Conservation (phyloP, 2,113 vertebrate species). For the Edolisoma coerulescens region DNA sequence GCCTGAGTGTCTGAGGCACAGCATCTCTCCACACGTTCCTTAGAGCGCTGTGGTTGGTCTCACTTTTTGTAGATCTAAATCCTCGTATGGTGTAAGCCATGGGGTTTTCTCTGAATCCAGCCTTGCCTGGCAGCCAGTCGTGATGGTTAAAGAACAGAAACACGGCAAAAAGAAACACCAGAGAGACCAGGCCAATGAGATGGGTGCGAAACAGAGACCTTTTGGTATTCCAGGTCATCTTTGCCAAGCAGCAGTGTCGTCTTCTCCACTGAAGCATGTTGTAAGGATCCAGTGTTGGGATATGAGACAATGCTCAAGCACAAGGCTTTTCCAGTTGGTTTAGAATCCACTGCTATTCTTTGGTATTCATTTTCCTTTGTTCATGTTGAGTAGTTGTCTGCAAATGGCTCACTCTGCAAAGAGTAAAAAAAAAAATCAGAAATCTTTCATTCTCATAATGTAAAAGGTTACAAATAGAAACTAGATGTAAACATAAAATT, state of each 20-base stretch:
- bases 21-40: slow-evolving; percentile 77
- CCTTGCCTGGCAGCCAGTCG: slow-evolving; percentile 79
- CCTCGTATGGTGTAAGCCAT: slow-evolving; percentile 78
- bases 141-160: slow-evolving; percentile 85
- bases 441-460: background rate
- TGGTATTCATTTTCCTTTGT: slow-evolving; percentile 61
- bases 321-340: background rate
- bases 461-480: background rate
- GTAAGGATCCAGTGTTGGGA: slow-evolving; percentile 60
- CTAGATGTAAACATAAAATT: background rate
- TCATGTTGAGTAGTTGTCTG: background rate
- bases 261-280: slow-evolving; percentile 93
- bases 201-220: slow-evolving; percentile 89
- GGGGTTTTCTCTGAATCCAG: slow-evolving; percentile 78
- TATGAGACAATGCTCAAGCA: background rate
- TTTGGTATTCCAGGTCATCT: slow-evolving; percentile 95
- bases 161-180: slow-evolving; percentile 81
- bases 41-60: slow-evolving; percentile 77
- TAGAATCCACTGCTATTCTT: slow-evolving; percentile 55
- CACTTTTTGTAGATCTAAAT: slow-evolving; percentile 77
- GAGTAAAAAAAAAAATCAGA: background rate
- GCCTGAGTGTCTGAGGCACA: slow-evolving; percentile 69
- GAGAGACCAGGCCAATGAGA: slow-evolving; percentile 76
- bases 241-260: slow-evolving; percentile 88
- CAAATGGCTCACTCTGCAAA: slow-evolving; percentile 51